A percentile compares a stretch with the other conserved stretches of the same genome.
Conservation (phyloP, 2,113 vertebrate genomes). For the Tenebrosternarchus preto region DNA sequence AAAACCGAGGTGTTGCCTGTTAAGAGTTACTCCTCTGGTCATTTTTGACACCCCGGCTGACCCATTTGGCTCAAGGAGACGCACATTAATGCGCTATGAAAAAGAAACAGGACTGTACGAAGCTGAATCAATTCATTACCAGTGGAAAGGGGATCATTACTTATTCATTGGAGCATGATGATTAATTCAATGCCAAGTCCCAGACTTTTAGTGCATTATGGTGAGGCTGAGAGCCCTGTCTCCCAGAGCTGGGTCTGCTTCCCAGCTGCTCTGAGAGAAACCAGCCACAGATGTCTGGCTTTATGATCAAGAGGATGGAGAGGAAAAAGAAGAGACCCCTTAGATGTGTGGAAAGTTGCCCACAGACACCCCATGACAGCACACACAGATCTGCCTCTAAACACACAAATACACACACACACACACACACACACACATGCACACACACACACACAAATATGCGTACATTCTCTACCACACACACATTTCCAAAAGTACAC, state of each 20-base stretch:
- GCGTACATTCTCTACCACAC: conserved; percentile 53
- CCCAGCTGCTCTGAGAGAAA: conserved; percentile 72
- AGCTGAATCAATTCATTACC: conserved; percentile 22
- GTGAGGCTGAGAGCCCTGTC: conserved; percentile 23
- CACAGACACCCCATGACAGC: conserved; percentile 62
- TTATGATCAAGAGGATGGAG: conserved; percentile 70
- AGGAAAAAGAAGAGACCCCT: conserved; percentile 69
- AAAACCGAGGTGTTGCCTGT: not conserved
- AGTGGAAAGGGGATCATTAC: conserved; percentile 19
- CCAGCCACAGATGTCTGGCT: conserved; percentile 77
- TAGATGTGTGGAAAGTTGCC: conserved; percentile 71
- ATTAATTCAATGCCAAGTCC: conserved; percentile 37
- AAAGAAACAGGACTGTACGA: not conserved
- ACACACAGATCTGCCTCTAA: conserved; percentile 31
- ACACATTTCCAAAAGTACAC: conserved; percentile 39
- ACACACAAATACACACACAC: conserved; percentile 37
- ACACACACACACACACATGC: conserved; percentile 22
- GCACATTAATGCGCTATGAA: not conserved
- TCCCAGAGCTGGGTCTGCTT: conserved; percentile 56
- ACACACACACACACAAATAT: conserved; percentile 34
- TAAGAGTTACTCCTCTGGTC: conserved; percentile 22
- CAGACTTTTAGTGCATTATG: conserved; percentile 20
- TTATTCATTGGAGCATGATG: conserved; percentile 33
- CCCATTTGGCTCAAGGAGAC: not conserved
- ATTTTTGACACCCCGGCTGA: not conserved